Evolutionary conservation across 2,797 vertebrate species (phyloP), one percentile per base, ranked within the genome.

Genomic region (Rhinophrynus dorsalis): DNA sequence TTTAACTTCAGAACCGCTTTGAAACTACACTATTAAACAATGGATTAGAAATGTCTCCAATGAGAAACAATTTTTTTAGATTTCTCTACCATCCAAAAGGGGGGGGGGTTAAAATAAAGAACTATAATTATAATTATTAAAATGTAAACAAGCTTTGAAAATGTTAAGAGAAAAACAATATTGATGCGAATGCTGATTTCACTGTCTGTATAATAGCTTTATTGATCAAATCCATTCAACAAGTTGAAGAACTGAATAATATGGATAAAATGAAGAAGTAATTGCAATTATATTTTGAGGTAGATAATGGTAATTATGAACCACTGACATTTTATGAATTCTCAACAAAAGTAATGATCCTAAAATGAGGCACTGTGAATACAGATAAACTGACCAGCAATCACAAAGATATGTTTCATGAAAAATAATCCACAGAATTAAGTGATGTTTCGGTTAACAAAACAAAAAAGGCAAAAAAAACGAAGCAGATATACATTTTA

Each of bases 271-370:
- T 47, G 6, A 33, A 17, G 33, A 60, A 30, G 17, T 33, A 30
- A 62, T 24, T 33, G 23, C 32, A 54, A 42, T 18, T 29, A 52
- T 32, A 54, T 65, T 64, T 29, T 26, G 60, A 37, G 35, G 60
- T 13, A 64, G 35, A 38, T 63, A 32, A 50, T n/a, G 32, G 44
- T 37, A 50, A 63, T 37, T 63, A 24, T 62, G 21, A 64, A 26
- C 15, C 33, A 51, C 33, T 51, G 15, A 23, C 17, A 10, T 51
- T 51, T 24, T 33, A 51, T 64, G 32, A 50, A 64, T 64, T 64
- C 21, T 20, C 12, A 15, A 3, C 13, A 51, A 64, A 21, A 65
- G 54, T 17, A 52, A 65, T 27, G 37, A 42, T 58, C 56, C 21
- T n/a, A 20, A 20, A 11, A 40, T 42, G 9, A 42, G 17, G 37